These are phyloP conservation scores for Tokudaia muenninki DNA, from an alignment of 2,797 vertebrate species.

Conservation along the genomic window DNA sequence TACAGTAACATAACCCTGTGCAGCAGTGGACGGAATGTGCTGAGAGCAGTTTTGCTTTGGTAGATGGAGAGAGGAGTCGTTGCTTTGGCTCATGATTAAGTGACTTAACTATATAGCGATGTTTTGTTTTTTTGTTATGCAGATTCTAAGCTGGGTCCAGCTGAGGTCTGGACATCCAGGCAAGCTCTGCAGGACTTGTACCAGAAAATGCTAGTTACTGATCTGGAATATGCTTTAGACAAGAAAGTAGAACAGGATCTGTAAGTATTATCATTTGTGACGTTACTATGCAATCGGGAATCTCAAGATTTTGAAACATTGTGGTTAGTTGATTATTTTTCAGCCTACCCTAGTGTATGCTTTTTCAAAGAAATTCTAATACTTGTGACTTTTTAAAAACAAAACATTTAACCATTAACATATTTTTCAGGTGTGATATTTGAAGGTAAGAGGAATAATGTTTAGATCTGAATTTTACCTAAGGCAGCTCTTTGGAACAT, in stretches of 20 bases:
- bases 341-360: conserved; percentile 10
- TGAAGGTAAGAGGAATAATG: conserved; percentile 23
- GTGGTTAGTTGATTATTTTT: conserved; percentile 54
- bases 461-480: conserved; percentile 39
- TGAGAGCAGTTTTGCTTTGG: neutral
- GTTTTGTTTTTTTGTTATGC: conserved; percentile 62
- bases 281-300: conserved; percentile 58
- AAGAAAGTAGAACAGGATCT: conserved; percentile 99
- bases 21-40: neutral
- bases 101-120: neutral
- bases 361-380: conserved; percentile 42
- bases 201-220: conserved; percentile 99
- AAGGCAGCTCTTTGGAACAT: neutral
- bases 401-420: conserved; percentile 31
- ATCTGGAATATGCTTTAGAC: conserved; percentile 99
- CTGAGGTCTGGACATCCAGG: conserved; percentile 99
- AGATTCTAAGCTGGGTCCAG: conserved; percentile 97
- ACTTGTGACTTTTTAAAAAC: neutral
- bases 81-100: neutral
- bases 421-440: neutral
- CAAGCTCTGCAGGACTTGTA: conserved; percentile 99
- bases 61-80: neutral
- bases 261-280: conserved; percentile 90
- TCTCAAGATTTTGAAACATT: conserved; percentile 42
- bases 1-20: neutral